Percentiles rank a stretch among this genome's conserved stretches.
These are phyloP conservation scores for Sebastes nivosus DNA, from an alignment of 2,797 vertebrate species.

Conservation along the genomic window DNA sequence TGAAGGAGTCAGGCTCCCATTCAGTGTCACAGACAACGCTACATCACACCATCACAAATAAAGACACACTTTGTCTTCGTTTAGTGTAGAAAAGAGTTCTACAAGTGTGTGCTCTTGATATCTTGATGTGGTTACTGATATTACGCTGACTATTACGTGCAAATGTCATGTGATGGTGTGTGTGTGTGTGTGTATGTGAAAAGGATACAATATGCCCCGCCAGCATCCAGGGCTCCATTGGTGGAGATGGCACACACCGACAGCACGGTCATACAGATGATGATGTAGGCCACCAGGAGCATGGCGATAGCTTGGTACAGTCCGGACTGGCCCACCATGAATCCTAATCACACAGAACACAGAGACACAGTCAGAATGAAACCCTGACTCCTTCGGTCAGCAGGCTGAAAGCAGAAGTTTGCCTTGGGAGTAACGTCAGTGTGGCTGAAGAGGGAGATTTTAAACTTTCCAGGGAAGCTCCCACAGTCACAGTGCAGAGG, in stretches of 20 bases:
- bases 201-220: slow-evolving; percentile 94
- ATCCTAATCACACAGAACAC: slow-evolving; percentile 52
- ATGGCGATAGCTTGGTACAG: slow-evolving; percentile 88
- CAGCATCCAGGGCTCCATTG: slow-evolving; percentile 91
- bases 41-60: neutral
- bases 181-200: neutral
- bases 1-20: neutral
- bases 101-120: neutral
- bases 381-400: neutral
- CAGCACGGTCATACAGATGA: slow-evolving; percentile 92
- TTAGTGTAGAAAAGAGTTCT: neutral
- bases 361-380: neutral
- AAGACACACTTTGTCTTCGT: neutral
- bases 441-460: neutral
- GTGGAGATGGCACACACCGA: slow-evolving; percentile 93
- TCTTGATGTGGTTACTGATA: neutral
- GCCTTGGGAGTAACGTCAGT: too few relatives aligned
- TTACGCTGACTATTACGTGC: neutral
- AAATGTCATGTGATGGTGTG: neutral
- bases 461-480: neutral
- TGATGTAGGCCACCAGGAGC: slow-evolving; percentile 91
- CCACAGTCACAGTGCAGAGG: neutral
- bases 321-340: slow-evolving; percentile 89
- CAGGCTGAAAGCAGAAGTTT: neutral
- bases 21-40: neutral